Evolutionary conservation across 2,113 vertebrate species (phyloP), one percentile per base, ranked within the genome.

Genomic region (Hippocampus comes): DNA sequence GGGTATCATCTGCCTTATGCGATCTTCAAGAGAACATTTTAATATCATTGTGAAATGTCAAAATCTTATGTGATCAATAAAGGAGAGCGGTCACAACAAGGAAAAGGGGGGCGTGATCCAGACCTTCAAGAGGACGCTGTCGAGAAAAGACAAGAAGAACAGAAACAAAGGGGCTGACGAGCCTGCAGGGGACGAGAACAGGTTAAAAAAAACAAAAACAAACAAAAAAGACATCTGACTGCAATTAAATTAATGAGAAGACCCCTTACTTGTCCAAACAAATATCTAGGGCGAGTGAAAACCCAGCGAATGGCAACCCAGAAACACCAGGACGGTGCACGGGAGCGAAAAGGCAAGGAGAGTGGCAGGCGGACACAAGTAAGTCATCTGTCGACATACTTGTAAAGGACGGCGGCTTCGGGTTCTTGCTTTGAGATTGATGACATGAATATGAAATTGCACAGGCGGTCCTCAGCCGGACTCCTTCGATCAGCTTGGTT

Each of bases 121-220:
- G 84, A 96, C 93, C 85, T 97, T 98, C 82, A 96, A 94, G 84
- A 91, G 95, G 74, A 97, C 95, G 0, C 90, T 98, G n/a, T 98
- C 96, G 8, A 95, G 94, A 86, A 98, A 97, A 82, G 95, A 95
- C 51, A 97, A 95, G 79, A 95, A 94, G 84, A 94, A 84, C 84
- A 84, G 90, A 87, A 42, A 83, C 46, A 93, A 93, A 73, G 89
- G 77, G 41, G 82, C 92, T 20, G 93, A 93, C 4, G 77, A 88
- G 18, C 78, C 86, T 65, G 82, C 85, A 61, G 88, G 72, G 18
- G 91, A 93, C 34, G 93, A 93, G 61, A 92, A 94, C 27, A 67
- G 89, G 95, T 95, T 86, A 91, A 51, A 34, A 9, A 9, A 67
- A 25, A 25, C 1, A 30, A 14, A 27, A 1, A 59, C 4, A 23